Base-by-base conservation (phyloP, 1,140 invertebrate species). In the Nasonia longicornis region DNA sequence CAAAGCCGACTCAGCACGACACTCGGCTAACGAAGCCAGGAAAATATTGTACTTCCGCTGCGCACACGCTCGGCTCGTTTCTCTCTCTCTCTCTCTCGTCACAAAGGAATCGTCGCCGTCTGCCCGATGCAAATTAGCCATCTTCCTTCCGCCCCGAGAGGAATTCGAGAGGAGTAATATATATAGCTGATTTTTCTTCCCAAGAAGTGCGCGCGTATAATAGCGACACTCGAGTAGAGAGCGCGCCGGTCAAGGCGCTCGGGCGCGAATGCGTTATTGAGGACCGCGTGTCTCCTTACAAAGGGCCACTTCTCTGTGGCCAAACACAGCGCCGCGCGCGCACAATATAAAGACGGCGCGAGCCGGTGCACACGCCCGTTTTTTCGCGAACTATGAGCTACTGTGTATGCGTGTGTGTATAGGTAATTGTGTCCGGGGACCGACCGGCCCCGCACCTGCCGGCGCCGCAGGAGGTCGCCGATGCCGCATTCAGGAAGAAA, bases 251-350 rank as follows among this genome's bases (percentile, higher is more conserved):
- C 22, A 29, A n/a, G 52, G 45, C 7, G 10, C 58, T 63, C 73
- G 73, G 26, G 67, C 26, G 31, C 31, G 67, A 66, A 66, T 20
- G 67, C 67, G 67, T 20, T 7, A 70, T 16, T 35, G 67, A 70
- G 67, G 26, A 87, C 86, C 79, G 85, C 84, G 86, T 86, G 82
- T 87, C 84, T 85, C 84, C 82, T 85, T 86, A 87, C 82, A 88
- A 88, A 88, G 87, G 87, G 89, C 88, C 88, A 90, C 89, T 90
- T 89, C 85, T 91, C 85, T 91, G 89, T 88, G 90, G 90, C 87
- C 86, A 91, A 91, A 90, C 88, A 90, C 88, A 89, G 42, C 72
- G 64, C 81, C 81, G 42, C 77, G 67, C 81, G 52, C 77, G 86
- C 85, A 86, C 26, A 26, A 26, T 26, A 88, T 85, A n/a, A 58